Evolutionary conservation across 2,888 invertebrate genomes (phyloP), one percentile per base, ranked within the genome.

Genomic region (Vesta saturnalis): DNA sequence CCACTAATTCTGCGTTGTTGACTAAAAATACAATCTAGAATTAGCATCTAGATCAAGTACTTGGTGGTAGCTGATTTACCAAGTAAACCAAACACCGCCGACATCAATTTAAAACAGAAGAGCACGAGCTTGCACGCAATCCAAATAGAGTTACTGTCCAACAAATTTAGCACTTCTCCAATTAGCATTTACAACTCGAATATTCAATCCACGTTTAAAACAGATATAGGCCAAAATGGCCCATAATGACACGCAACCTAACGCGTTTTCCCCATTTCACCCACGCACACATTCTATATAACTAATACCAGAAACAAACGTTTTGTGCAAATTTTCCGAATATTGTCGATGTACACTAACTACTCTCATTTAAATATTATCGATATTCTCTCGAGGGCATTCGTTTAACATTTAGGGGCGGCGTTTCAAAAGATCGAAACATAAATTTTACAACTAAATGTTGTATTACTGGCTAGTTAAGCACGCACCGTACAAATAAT

Each of bases 151-250:
- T 71, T 66, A 66, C 61, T 63, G 69, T 69, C 68, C 62, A 54
- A 71, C 69, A 69, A 69, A 69, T 69, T 62, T 58, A 62, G 62
- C 65, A 60, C 66, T 46, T 23, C 55, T 52, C 55, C 35, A 43
- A 71, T 71, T 71, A 69, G 71, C 71, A 71, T 71, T 69, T 68
- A 71, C 66, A 68, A 66, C 49, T 63, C 23, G 65, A 64, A 65
- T 67, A n/a, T 60, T 52, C 63, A 68, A 68, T 68, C 59, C 63
- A 47, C 59, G 54, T 63, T 58, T 61, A 23, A 60, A 67, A 52
- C 67, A 43, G 67, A 64, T 60, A 64, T 10, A 21, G 14, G 64
- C 60, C 58, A 61, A 64, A 64, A 60, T 64, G 64, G 39, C 63
- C 63, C 63, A 57, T 59, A 63, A 59, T 63, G 63, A 64, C 67